Evolutionary conservation across 2,797 vertebrate species (phyloP).

Genomic region (Meriones psammophilus): DNA sequence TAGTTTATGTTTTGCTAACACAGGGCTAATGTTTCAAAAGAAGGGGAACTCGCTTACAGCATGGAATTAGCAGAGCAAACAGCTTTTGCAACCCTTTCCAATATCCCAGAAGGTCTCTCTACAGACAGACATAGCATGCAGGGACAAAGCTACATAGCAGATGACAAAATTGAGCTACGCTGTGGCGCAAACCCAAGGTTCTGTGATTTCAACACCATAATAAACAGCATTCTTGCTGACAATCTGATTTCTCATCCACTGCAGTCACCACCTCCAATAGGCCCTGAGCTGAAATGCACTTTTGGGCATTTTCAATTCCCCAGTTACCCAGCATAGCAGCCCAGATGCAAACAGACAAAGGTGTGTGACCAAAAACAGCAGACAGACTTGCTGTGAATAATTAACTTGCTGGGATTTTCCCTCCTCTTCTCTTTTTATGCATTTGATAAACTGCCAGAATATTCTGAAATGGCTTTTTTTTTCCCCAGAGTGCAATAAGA

Average conservation of each 20-base stretch:
- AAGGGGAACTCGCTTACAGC: slow-evolving; percentile 77
- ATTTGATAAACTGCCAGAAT: slow-evolving; percentile 35
- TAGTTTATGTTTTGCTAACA: slow-evolving; percentile 82
- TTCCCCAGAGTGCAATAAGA: slow-evolving; percentile 48
- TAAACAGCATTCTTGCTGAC: slow-evolving; percentile 56
- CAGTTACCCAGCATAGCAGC: neutral
- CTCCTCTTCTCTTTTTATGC: slow-evolving; percentile 54
- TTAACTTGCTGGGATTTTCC: neutral
- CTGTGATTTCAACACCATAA: neutral
- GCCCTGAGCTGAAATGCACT: slow-evolving; percentile 9
- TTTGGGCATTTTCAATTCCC: slow-evolving; percentile 19
- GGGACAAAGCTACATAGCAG: slow-evolving; percentile 46
- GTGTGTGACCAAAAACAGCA: slow-evolving; percentile 32
- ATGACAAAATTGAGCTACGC: slow-evolving; percentile 12
- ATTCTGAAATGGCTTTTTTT: slow-evolving; percentile 46
- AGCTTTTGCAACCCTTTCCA: slow-evolving; percentile 71
- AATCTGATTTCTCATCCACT: slow-evolving; percentile 43
- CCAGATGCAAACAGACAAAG: slow-evolving; percentile 3
- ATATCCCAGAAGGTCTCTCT: slow-evolving; percentile 69
- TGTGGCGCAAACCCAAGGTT: neutral
- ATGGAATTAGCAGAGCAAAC: slow-evolving; percentile 79
- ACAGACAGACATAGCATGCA: slow-evolving; percentile 43
- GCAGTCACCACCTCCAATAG: neutral
- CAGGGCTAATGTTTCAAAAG: slow-evolving; percentile 77
- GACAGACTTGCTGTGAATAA: neutral